Conservation (phyloP, 2,888 invertebrate genomes). For the Chrysina gloriosa region DNA sequence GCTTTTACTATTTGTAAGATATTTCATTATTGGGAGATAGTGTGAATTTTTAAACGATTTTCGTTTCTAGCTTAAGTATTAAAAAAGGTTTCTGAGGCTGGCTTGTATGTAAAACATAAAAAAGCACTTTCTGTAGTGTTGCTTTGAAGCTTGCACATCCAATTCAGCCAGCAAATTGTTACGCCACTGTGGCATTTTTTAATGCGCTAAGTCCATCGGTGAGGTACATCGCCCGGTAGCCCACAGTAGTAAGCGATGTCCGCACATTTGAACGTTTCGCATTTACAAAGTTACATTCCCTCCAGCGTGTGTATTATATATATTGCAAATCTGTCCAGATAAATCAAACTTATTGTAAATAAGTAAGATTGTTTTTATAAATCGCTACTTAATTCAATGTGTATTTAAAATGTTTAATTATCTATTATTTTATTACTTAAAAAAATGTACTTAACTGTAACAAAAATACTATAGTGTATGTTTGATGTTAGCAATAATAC, state of each 20-base stretch:
- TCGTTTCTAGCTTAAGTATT: constrained; percentile 44
- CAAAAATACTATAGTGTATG: constrained; percentile 63
- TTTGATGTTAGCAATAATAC: constrained; percentile 66
- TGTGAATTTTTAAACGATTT: constrained; percentile 39
- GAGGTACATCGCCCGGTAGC: constrained; percentile 36
- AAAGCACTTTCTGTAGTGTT: constrained; percentile 55
- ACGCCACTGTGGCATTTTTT: constrained; percentile 57
- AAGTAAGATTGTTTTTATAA: constrained; percentile 63
- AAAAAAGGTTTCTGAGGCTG: constrained; percentile 46
- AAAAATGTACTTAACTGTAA: constrained; percentile 65
- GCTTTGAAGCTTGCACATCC: constrained; percentile 63
- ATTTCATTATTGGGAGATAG: constrained; percentile 44
- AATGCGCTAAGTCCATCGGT: constrained; percentile 49
- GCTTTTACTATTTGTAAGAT: constrained; percentile 49
- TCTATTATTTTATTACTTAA: constrained; percentile 64
- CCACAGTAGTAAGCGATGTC: constrained; percentile 32
- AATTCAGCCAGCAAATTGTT: constrained; percentile 57
- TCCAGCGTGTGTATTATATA: constrained; percentile 64
- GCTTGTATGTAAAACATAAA: constrained; percentile 54
- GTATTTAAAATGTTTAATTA: constrained; percentile 59
- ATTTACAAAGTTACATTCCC: constrained; percentile 63
- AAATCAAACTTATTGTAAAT: constrained; percentile 66
- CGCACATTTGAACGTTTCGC: constrained; percentile 47
- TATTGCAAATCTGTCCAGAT: constrained; percentile 66
- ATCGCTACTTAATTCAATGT: constrained; percentile 61